Percentiles rank a stretch among this genome's conserved stretches.
These are phyloP conservation scores for Lipotes vexillifer DNA, from an alignment of 2,113 vertebrate species.

Conservation along the genomic window DNA sequence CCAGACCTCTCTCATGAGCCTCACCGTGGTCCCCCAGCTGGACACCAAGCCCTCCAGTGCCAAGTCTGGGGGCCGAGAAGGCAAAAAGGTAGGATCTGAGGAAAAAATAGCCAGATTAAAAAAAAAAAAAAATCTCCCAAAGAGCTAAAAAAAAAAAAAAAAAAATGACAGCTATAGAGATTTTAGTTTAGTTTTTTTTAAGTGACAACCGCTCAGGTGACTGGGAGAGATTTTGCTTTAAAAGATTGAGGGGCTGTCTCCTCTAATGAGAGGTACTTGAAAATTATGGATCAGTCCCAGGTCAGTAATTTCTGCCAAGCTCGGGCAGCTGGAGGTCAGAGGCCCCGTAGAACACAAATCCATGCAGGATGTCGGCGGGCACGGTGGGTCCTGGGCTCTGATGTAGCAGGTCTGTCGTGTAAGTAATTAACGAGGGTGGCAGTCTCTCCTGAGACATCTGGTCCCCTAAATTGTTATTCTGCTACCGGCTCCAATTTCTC, in stretches of 20 bases:
- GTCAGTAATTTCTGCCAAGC: slow-evolving; percentile 75
- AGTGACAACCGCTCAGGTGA: slow-evolving; percentile 76
- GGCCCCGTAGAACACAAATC: slow-evolving; percentile 61
- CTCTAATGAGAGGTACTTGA: slow-evolving; percentile 70
- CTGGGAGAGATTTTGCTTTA: slow-evolving; percentile 57
- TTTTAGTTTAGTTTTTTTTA: slow-evolving; percentile 39
- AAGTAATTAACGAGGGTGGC: slow-evolving; percentile 70
- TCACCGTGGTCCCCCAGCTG: rapidly evolving
- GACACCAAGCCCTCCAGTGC: neutral
- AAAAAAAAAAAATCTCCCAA: neutral
- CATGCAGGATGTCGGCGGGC: slow-evolving; percentile 9
- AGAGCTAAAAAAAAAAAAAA: slow-evolving; percentile 18
- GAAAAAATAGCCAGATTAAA: neutral
- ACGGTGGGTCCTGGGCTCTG: slow-evolving; percentile 47
- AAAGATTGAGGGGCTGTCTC: slow-evolving; percentile 75
- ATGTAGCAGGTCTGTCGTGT: slow-evolving; percentile 54
- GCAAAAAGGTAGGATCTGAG: neutral
- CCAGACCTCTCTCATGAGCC: neutral
- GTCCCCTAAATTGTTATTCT: slow-evolving; percentile 59
- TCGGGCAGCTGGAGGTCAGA: slow-evolving; percentile 74
- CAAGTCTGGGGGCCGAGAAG: neutral
- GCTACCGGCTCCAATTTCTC: slow-evolving; percentile 35
- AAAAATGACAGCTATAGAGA: slow-evolving; percentile 35
- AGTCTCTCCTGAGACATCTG: slow-evolving; percentile 69
- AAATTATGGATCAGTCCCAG: slow-evolving; percentile 75